Conservation (phyloP, 2,888 invertebrate genomes). For the Ryuthela nishihirai region DNA sequence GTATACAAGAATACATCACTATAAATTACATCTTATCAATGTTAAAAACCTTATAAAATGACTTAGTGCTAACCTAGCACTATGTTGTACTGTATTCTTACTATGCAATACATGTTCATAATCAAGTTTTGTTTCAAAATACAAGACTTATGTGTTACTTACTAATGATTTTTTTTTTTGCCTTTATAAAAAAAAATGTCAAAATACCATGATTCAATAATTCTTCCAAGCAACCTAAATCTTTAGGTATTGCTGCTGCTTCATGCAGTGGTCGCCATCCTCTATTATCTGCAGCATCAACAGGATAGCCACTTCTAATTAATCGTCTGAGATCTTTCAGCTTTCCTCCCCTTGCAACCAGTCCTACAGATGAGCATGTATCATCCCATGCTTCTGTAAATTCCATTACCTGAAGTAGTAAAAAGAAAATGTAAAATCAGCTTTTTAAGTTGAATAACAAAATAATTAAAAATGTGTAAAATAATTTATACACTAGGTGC, state of each 20-base stretch:
- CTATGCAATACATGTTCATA: background rate
- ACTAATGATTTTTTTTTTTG: background rate
- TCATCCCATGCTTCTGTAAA: conserved; percentile 41
- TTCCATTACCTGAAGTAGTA: conserved; percentile 37
- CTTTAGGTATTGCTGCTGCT: conserved; percentile 46
- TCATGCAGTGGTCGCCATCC: conserved; percentile 53
- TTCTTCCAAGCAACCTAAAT: conserved; percentile 43
- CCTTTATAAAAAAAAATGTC: background rate
- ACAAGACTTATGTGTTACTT: background rate
- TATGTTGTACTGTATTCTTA: background rate
- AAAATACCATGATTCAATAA: conserved; percentile 38
- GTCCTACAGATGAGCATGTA: conserved; percentile 40
- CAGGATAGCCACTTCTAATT: conserved; percentile 44
- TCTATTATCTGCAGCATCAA: conserved; percentile 51
- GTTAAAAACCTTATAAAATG: background rate
- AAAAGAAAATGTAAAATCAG: too few species aligned
- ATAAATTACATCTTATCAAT: too few species aligned
- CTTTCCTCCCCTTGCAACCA: conserved; percentile 38
- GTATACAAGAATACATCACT: too few species aligned
- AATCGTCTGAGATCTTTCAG: conserved; percentile 22
- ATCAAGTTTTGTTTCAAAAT: background rate
- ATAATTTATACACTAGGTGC: too few species aligned
- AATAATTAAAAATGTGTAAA: too few species aligned
- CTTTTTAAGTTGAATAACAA: too few species aligned
- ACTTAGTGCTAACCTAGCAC: background rate